Percentiles rank a stretch among this genome's conserved stretches.
Conservation (phyloP, 2,797 vertebrate species). For the Microctenopoma steveboyesi region DNA sequence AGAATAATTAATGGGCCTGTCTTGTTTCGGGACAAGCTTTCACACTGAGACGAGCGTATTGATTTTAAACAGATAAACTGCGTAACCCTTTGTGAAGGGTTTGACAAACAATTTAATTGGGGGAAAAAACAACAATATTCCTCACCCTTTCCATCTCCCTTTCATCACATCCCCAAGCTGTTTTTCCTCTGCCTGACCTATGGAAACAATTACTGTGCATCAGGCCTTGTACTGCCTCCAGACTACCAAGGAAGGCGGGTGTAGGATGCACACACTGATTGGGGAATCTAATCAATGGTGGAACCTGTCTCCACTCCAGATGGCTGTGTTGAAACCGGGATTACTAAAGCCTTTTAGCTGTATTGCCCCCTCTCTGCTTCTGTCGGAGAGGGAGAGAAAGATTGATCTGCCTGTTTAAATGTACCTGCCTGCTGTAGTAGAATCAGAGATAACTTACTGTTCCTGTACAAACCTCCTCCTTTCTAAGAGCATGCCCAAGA, state of each 20-base stretch:
- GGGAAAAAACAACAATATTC: slow-evolving; percentile 73
- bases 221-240: slow-evolving; percentile 67
- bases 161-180: slow-evolving; percentile 75
- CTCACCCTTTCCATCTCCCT: slow-evolving; percentile 75
- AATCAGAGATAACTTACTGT: slow-evolving; percentile 74
- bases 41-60: slow-evolving; percentile 78
- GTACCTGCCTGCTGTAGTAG: slow-evolving; percentile 67
- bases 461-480: slow-evolving; percentile 58
- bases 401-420: slow-evolving; percentile 74
- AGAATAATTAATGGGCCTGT: slow-evolving; percentile 83
- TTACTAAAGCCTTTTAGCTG: slow-evolving; percentile 72
- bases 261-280: slow-evolving; percentile 72
- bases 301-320: slow-evolving; percentile 76
- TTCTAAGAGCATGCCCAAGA: slow-evolving; percentile 56
- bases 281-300: slow-evolving; percentile 74
- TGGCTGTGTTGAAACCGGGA: slow-evolving; percentile 72
- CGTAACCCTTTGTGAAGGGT: slow-evolving; percentile 81
- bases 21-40: slow-evolving; percentile 78
- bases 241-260: slow-evolving; percentile 71
- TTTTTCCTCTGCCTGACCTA: slow-evolving; percentile 74
- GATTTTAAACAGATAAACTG: slow-evolving; percentile 84
- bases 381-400: slow-evolving; percentile 58
- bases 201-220: slow-evolving; percentile 80
- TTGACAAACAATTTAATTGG: slow-evolving; percentile 85
- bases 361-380: slow-evolving; percentile 45